Evolutionary conservation across 2,113 vertebrate genomes (phyloP).

Genomic region (Boulengeromyrus knoepffleri): DNA sequence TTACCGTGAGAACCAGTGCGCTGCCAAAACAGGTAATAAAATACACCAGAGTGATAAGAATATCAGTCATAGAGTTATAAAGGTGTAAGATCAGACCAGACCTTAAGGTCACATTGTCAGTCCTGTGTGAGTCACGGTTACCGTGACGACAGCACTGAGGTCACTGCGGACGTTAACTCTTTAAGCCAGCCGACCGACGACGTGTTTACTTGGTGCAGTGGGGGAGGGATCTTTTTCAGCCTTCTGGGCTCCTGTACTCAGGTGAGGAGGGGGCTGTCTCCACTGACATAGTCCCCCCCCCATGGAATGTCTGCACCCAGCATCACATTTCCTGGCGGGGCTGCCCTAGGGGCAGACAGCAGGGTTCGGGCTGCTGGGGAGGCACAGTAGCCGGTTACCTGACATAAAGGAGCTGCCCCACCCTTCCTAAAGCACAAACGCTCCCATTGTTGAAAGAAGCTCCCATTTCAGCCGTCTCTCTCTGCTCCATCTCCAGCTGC

Average conservation of each 20-base stretch:
- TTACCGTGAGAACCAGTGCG: neutral
- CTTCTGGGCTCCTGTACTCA: neutral
- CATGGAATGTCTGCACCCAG: neutral
- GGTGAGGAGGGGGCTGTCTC: neutral
- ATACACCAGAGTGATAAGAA: neutral
- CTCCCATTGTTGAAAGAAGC: neutral
- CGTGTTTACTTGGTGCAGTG: neutral
- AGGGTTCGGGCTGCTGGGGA: neutral
- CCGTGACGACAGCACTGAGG: neutral
- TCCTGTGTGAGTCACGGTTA: neutral
- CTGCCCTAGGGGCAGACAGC: neutral
- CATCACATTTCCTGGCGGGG: neutral
- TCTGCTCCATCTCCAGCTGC: neutral
- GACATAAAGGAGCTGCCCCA: neutral
- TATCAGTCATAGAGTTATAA: neutral
- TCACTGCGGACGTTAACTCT: neutral
- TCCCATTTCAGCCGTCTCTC: neutral
- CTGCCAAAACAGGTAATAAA: neutral
- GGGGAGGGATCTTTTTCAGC: neutral
- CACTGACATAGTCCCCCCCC: neutral
- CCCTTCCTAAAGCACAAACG: neutral
- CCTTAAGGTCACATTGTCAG: neutral
- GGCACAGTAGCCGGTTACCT: neutral
- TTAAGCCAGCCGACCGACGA: neutral
- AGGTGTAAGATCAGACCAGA: neutral